Evolutionary conservation across 2,113 vertebrate species (phyloP), one percentile per base, ranked within the genome.

Genomic region (Ctenodactylus gundi): DNA sequence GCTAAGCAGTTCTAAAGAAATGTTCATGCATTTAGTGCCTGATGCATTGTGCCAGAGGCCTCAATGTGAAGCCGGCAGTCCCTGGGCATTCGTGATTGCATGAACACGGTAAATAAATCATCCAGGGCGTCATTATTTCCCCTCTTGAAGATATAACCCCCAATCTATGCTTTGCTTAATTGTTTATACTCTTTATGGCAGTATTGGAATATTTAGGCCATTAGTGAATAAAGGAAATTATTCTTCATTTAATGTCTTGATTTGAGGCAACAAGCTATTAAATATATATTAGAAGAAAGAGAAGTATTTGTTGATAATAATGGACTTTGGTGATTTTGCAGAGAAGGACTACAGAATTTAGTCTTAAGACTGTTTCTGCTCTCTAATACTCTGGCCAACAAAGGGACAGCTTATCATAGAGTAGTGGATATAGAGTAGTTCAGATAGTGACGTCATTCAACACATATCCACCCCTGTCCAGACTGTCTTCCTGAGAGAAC

Each of bases 1-100:
- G 98, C 97, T 98, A 98, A 98, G 98, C 98, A 98, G 98, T 97
- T 98, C 98, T 97, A 97, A 98, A 98, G 98, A 99, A 99, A 98
- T 97, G 97, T 98, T 97, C 97, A 8, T 97, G 98, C 98, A 97
- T 98, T 98, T 98, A 98, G 98, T 98, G 98, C 97, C 96, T 96
- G 90, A 86, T 96, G 97, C 97, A 97, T 97, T 97, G 97, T 96
- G 97, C 98, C 93, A 96, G 95, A 46, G 88, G 96, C 96, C 98
- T 98, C 97, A 76, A 60, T 96, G 93, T 96, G 95, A 97, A 98
- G 98, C 98, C 98, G 97, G 98, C 98, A 98, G 99, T 98, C 98
- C 80, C 91, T 34, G 58, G 75, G 97, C 97, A 97, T 98, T 95
- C 17, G 12, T 96, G 97, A 97, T 91, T 92, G 95, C 94, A 93